phyloP scores from a whole-genome alignment of 2,797 vertebrate genomes.

The Pantherophis vulpinus region DNA sequence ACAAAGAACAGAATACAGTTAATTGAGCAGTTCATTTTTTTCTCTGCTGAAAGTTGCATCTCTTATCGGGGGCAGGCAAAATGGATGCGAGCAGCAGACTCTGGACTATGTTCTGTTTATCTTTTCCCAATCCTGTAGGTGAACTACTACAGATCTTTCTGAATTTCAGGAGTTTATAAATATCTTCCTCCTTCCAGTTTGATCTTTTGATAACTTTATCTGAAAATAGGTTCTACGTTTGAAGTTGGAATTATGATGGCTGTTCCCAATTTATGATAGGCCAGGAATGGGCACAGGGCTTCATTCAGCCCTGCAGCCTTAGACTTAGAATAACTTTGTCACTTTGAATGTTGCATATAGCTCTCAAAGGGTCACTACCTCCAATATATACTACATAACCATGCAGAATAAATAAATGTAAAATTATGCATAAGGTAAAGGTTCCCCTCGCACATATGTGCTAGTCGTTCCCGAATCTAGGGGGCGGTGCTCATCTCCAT shows the following conservation, averaged over 20 bases:
- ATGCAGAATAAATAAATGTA: no score
- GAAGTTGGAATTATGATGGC: neutral
- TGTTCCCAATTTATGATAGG: neutral
- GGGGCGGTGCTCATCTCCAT: no score
- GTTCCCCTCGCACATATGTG: no score
- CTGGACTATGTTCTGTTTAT: neutral
- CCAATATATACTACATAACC: no score
- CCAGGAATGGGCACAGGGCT: neutral
- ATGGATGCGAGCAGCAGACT: neutral
- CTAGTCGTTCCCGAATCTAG: no score
- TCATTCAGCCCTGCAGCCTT: neutral
- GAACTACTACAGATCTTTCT: neutral
- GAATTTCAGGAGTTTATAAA: neutral
- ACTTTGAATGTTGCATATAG: no score
- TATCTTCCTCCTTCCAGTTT: neutral
- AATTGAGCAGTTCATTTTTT: neutral
- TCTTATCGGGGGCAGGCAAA: neutral
- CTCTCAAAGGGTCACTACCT: no score
- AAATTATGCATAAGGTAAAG: no score
- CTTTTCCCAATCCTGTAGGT: neutral
- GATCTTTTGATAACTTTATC: neutral
- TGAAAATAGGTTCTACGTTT: neutral
- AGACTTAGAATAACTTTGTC: no score
- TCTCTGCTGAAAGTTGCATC: neutral
- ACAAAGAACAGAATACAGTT: neutral